A percentile compares a stretch with the other conserved stretches of the same genome.
phyloP scores from a whole-genome alignment of 2,797 vertebrate genomes.

The Gorsachius magnificus region DNA sequence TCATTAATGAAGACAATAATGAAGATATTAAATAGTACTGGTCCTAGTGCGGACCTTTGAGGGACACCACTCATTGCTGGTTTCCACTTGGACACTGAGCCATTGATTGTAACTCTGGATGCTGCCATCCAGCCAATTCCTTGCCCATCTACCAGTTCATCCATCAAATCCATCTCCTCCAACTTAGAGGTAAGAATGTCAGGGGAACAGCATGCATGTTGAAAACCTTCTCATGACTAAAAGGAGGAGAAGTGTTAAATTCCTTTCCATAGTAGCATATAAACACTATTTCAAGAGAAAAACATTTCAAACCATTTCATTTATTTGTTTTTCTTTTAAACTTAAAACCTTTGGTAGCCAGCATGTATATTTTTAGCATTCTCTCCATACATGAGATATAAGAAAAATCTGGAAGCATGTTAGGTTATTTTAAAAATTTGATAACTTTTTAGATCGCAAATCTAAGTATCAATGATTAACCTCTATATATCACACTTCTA shows the following conservation, averaged over 20 bases:
- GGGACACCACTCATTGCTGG: not conserved
- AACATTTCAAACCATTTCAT: not conserved
- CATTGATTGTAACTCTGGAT: not conserved
- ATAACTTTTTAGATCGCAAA: constrained; percentile 13
- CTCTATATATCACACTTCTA: not conserved
- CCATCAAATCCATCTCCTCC: not conserved
- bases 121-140: not conserved
- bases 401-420: not conserved
- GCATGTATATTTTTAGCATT: not conserved
- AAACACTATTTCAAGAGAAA: not conserved
- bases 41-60: not conserved
- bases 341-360: not conserved
- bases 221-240: not conserved
- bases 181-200: not conserved
- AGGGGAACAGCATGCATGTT: not conserved
- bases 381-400: not conserved
- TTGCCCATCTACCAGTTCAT: not conserved
- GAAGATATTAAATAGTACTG: not conserved
- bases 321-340: not conserved
- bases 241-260: not conserved
- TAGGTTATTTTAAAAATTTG: constrained; percentile 8
- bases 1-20: not conserved
- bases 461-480: constrained; percentile 25
- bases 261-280: not conserved
- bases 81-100: not conserved